These are phyloP conservation scores for Coecobrya sp. DNA, from an alignment of 2,888 invertebrate genomes.

Conservation along the genomic window DNA sequence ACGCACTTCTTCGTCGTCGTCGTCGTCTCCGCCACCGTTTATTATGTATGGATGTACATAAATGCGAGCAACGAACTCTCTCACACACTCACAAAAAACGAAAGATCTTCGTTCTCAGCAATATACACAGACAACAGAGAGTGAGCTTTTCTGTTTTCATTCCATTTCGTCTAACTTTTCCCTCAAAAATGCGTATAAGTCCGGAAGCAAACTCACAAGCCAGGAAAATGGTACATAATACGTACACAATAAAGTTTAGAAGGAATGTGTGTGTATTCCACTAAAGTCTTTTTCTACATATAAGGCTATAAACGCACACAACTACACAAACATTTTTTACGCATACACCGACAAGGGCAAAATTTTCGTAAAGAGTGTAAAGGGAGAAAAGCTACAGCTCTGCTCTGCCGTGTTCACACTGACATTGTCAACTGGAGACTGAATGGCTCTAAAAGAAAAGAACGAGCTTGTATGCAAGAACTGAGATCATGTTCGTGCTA, in stretches of 20 bases:
- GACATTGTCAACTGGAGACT: conserved; percentile 81
- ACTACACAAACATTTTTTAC: neutral
- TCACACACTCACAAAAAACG: conserved; percentile 46
- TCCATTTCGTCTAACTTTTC: conserved; percentile 67
- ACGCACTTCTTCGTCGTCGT: conserved; percentile 71
- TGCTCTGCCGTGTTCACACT: conserved; percentile 52
- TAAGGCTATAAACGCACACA: conserved; percentile 21
- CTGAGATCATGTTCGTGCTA: conserved; percentile 5
- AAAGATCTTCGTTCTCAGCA: conserved; percentile 31
- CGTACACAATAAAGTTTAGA: conserved; percentile 17
- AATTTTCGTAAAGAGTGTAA: neutral
- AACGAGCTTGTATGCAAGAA: conserved; percentile 8
- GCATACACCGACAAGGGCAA: conserved; percentile 7
- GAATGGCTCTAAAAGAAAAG: conserved; percentile 64
- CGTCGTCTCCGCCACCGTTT: conserved; percentile 47
- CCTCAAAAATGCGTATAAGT: conserved; percentile 67
- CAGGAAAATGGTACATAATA: conserved; percentile 63
- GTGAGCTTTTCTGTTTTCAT: conserved; percentile 47
- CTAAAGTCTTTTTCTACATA: neutral
- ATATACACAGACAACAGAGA: conserved; percentile 8
- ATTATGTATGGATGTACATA: conserved; percentile 39
- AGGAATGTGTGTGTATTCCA: neutral
- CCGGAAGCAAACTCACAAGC: conserved; percentile 70
- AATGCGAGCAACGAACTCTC: conserved; percentile 75
- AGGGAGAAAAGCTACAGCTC: conserved; percentile 16